A percentile compares a stretch with the other conserved stretches of the same genome.
These are phyloP conservation scores for Pristionchus japonicus DNA, from an alignment of 2,888 invertebrate genomes.

Conservation along the genomic window DNA sequence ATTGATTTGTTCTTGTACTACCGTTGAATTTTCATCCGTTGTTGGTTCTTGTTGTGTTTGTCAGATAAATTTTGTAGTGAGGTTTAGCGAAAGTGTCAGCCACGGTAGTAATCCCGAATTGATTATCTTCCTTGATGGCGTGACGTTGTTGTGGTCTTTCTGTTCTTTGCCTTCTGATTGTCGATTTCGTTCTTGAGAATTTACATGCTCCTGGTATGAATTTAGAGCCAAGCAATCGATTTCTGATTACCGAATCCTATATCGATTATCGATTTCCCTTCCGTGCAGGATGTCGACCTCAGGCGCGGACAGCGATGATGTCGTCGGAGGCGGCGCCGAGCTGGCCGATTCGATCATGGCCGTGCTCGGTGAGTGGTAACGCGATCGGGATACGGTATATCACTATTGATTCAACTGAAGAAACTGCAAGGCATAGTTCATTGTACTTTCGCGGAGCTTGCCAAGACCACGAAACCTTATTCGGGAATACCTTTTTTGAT, in stretches of 20 bases:
- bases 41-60: constrained; percentile 11
- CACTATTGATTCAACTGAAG: neutral
- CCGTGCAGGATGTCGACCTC: neutral
- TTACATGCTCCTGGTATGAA: no score
- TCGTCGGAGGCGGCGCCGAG: constrained; percentile 43
- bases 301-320: neutral
- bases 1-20: neutral
- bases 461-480: no score
- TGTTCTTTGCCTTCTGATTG: no score
- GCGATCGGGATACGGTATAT: neutral
- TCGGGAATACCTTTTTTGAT: neutral
- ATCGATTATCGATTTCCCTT: no score
- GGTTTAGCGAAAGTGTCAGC: neutral
- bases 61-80: constrained; percentile 23
- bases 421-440: neutral
- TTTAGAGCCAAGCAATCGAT: no score
- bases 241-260: no score
- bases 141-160: no score
- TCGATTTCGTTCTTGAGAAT: no score
- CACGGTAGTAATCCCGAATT: neutral
- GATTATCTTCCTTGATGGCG: neutral
- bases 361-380: neutral
- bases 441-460: no score
- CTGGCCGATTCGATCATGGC: constrained; percentile 45
- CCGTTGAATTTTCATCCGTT: neutral